Base-by-base conservation (phyloP, 2,113 vertebrate species). In the Stigmatopora argus region DNA sequence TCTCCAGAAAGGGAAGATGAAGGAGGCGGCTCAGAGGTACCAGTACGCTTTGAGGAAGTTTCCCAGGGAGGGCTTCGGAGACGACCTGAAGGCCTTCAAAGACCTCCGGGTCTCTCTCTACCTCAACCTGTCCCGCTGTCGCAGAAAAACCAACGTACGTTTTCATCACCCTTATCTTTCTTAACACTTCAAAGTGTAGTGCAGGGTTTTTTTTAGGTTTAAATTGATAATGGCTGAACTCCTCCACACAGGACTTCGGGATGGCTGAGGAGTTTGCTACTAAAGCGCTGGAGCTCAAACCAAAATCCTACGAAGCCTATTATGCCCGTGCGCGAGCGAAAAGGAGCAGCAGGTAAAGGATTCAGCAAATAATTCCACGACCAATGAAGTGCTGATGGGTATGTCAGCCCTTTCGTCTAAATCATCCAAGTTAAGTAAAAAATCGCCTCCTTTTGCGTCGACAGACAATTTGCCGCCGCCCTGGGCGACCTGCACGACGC, bases 261-360 rank as follows among this genome's bases (percentile, higher is more conserved):
- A 92, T 99, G 93, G 97, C 97, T 45, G 97, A 99, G 70, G 97
- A 99, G 79, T 98, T 99, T 87, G 96, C 97, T 67, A 94, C 94
- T 66, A 99, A 98, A 88, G 97, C 97, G 5, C 73, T 99, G 66
- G 97, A 98, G 82, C 86, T 99, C 88, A 99, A 98, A 82, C 94
- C 96, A 57, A 97, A 93, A 78, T 99, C 94, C 65, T 98, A 96
- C 0, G 97, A 99, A 89, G 97, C 96, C 10, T 98, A 93, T 84
- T 99, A 99, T 0, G 97, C 97, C 14, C 91, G 97, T 38, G 97
- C 96, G 5, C 90, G 97, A 83, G 97, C 97, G 3, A 99, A 99
- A 85, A 92, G 97, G 65, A 99, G 93, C 87, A 99, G 97, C 95
- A 98, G 97, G 97, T 98, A 93, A 83, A 64, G n/a, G 41, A 21